Conservation (phyloP, 2,797 vertebrate species). For the Ispidina lecontei region DNA sequence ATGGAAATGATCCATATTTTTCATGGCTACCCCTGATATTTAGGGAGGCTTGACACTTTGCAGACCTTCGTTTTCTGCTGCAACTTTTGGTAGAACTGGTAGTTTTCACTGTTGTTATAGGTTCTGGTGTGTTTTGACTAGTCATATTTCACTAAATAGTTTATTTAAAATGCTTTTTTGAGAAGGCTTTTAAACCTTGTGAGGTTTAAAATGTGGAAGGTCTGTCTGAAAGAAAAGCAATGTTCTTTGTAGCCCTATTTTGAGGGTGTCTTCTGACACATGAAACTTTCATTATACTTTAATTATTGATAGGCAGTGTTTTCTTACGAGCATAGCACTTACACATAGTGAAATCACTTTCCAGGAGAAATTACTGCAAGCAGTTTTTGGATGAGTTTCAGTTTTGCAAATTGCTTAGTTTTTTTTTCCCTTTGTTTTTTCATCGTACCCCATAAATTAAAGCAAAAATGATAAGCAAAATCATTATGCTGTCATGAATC, state of each 20-base stretch:
- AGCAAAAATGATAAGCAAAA: conserved; percentile 44
- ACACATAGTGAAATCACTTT: conserved; percentile 64
- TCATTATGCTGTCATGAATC: conserved; percentile 41
- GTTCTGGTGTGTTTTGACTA: background rate
- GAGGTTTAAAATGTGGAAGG: background rate
- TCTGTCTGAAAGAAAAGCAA: conserved; percentile 14
- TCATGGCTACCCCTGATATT: background rate
- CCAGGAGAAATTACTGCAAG: conserved; percentile 62
- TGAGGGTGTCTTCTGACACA: conserved; percentile 54
- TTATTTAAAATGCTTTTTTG: background rate
- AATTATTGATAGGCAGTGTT: conserved; percentile 73
- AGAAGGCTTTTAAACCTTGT: background rate
- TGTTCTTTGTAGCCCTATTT: conserved; percentile 29
- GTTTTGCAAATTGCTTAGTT: conserved; percentile 50
- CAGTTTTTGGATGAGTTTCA: conserved; percentile 62
- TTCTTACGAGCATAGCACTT: conserved; percentile 73
- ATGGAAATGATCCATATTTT: background rate
- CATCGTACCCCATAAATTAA: conserved; percentile 48
- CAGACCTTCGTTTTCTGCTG: background rate
- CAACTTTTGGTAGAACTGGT: background rate
- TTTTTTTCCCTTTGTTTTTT: conserved; percentile 4
- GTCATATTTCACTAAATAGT: background rate
- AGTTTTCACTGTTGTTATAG: background rate
- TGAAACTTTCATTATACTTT: conserved; percentile 71
- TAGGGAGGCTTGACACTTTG: background rate